These are phyloP conservation scores for Tipula lateralis DNA, from an alignment of 2,888 invertebrate genomes.

Conservation along the genomic window DNA sequence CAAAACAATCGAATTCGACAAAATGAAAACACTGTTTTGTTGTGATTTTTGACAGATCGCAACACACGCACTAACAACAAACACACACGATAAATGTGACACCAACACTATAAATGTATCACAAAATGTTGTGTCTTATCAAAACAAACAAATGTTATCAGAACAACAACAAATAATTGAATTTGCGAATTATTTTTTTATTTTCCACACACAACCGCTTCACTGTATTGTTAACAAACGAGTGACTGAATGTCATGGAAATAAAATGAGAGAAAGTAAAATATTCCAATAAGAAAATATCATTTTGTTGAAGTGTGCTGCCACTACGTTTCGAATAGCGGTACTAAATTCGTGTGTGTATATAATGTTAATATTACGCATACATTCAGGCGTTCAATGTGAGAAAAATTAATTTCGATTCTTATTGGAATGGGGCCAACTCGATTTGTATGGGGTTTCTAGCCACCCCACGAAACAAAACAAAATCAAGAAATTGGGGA, in stretches of 20 bases:
- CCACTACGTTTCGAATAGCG: not conserved
- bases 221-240: not conserved
- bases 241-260: not conserved
- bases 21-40: not conserved
- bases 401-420: not conserved
- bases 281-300: not conserved
- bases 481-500: not conserved
- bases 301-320: not conserved
- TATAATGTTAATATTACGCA: not conserved
- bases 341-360: not conserved
- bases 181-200: not conserved
- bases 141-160: not conserved
- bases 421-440: not conserved
- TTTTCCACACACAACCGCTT: not conserved
- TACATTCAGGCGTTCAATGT: not conserved
- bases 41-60: not conserved
- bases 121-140: not conserved
- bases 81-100: not conserved
- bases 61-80: not conserved
- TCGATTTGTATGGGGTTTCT: not conserved
- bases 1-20: not conserved
- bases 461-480: not conserved
- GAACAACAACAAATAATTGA: not conserved
- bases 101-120: no score
- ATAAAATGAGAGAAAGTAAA: not conserved